Conservation (phyloP, 1,140 invertebrate genomes). For the Meloidogyne hapla region DNA sequence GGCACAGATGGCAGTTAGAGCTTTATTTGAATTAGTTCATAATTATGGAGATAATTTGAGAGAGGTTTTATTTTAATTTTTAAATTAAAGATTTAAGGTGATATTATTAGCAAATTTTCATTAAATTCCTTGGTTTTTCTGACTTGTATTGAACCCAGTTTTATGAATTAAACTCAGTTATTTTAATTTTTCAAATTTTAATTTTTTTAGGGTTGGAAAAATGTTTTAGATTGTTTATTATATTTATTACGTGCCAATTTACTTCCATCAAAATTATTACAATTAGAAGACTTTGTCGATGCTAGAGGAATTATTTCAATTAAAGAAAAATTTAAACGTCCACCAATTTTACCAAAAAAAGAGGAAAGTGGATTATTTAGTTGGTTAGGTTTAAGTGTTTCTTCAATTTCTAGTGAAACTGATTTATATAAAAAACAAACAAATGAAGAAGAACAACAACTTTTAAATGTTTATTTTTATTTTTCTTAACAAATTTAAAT, state of each 20-base stretch:
- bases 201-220: slow-evolving; percentile 77
- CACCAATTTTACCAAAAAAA: slow-evolving; percentile 18
- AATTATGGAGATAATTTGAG: too few relatives aligned
- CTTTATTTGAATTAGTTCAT: too few relatives aligned
- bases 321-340: slow-evolving; percentile 63
- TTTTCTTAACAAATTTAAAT: too few relatives aligned
- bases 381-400: slow-evolving; percentile 57
- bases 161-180: too few relatives aligned
- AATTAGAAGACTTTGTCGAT: slow-evolving; percentile 91
- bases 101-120: too few relatives aligned
- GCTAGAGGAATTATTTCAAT: slow-evolving; percentile 79
- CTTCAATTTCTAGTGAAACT: slow-evolving; percentile 19
- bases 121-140: too few relatives aligned
- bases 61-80: too few relatives aligned
- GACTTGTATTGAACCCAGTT: too few relatives aligned
- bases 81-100: too few relatives aligned
- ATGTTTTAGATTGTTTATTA: slow-evolving; percentile 83
- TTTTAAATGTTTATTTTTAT: slow-evolving; percentile 45
- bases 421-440: slow-evolving; percentile 32
- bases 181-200: too few relatives aligned
- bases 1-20: too few relatives aligned
- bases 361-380: slow-evolving; percentile 64
- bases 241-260: slow-evolving; percentile 81
- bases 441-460: slow-evolving; percentile 50
- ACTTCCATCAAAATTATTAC: slow-evolving; percentile 73